These are phyloP conservation scores for Cladorhizidae sp. DNA, from an alignment of 37 sponge, comb jelly and placozoan species.

Conservation along the genomic window DNA sequence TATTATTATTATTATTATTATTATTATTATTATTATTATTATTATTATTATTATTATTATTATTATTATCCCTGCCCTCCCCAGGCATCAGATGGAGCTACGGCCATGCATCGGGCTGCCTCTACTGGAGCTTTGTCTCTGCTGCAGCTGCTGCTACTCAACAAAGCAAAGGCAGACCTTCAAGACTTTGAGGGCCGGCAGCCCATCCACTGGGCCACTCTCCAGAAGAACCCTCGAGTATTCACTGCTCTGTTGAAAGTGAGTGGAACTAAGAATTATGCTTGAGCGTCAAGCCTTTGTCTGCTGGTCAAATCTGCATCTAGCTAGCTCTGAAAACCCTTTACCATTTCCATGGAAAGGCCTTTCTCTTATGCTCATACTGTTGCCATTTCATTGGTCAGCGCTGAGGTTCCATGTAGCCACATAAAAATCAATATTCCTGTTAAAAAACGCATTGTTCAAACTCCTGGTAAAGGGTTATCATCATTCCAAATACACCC, in stretches of 20 bases:
- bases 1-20: not conserved
- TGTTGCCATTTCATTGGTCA: not conserved
- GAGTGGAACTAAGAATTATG: not conserved
- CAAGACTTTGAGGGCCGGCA: slow-evolving; percentile 78
- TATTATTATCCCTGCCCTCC: too few species aligned
- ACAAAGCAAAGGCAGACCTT: slow-evolving; percentile 73
- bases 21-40: too few species aligned
- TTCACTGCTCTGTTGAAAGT: slow-evolving; percentile 60
- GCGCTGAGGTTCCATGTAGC: too few species aligned
- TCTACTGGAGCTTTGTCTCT: slow-evolving; percentile 71
- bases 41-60: too few species aligned
- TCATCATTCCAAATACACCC: too few species aligned
- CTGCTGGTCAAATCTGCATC: too few species aligned
- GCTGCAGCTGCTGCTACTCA: slow-evolving; percentile 71
- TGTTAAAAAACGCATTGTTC: too few species aligned
- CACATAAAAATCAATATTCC: too few species aligned
- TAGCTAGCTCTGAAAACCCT: not conserved
- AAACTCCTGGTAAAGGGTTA: too few species aligned
- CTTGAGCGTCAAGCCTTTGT: too few species aligned
- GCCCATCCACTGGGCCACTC: slow-evolving; percentile 85
- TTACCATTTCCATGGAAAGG: not conserved
- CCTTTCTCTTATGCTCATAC: not conserved
- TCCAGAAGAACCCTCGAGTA: slow-evolving; percentile 33
- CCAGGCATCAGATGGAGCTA: slow-evolving; percentile 71
- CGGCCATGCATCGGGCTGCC: slow-evolving; percentile 79